These are phyloP conservation scores for Xenopus petersii DNA, from an alignment of 2,797 vertebrate genomes.

Conservation along the genomic window DNA sequence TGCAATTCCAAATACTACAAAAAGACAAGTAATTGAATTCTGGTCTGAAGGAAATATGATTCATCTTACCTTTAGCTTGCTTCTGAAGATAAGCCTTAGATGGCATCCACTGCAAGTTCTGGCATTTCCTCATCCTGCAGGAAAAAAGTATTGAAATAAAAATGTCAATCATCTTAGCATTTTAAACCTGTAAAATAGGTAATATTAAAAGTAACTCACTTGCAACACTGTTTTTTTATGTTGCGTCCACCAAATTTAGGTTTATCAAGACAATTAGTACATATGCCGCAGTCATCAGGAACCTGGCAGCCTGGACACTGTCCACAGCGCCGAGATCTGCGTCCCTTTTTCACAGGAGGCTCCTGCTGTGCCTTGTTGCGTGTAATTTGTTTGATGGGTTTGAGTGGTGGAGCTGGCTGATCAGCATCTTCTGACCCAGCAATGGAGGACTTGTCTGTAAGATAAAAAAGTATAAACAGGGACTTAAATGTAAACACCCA, in stretches of 20 bases:
- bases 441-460: conserved; percentile 92
- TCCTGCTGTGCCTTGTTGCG: conserved; percentile 89
- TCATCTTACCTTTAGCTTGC: conserved; percentile 84
- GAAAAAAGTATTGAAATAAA: neutral
- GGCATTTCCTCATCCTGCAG: conserved; percentile 93
- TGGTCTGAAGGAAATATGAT: neutral
- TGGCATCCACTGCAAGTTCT: conserved; percentile 99
- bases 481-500: no score
- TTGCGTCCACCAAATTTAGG: conserved; percentile 98
- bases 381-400: conserved; percentile 84
- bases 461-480: neutral
- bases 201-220: conserved; percentile 72
- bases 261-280: conserved; percentile 97
- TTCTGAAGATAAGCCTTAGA: conserved; percentile 94
- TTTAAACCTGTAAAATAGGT: neutral
- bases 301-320: conserved; percentile 97
- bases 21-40: neutral
- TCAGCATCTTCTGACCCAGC: conserved; percentile 98
- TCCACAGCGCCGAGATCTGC: conserved; percentile 90
- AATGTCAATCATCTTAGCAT: neutral
- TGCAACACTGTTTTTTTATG: conserved; percentile 99
- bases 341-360: conserved; percentile 90
- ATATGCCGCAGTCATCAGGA: conserved; percentile 93
- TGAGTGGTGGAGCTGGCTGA: conserved; percentile 90
- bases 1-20: no score